These are phyloP conservation scores for Tinea pellionella DNA, from an alignment of 2,888 invertebrate genomes.

Conservation along the genomic window DNA sequence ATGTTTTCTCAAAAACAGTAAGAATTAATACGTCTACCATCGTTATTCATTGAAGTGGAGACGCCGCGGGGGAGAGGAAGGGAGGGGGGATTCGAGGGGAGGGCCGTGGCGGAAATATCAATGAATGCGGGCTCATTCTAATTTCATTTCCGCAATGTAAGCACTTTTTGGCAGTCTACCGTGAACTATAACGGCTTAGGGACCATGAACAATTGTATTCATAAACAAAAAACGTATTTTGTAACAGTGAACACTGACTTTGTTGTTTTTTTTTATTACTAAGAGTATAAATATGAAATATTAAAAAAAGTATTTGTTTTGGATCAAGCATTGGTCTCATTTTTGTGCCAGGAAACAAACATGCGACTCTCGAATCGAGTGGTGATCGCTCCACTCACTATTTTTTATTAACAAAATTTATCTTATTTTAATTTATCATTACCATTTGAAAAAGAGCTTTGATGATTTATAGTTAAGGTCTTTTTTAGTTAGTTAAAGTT, in stretches of 20 bases:
- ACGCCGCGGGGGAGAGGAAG: slow-evolving; percentile 7
- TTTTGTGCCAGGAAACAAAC: no score
- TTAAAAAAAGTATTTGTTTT: no score
- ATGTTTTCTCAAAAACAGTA: neutral
- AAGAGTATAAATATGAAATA: no score
- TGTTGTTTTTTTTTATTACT: no score
- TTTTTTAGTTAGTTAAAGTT: no score
- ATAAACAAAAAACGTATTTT: neutral
- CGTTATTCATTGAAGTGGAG: neutral
- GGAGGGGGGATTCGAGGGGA: slow-evolving; percentile 18
- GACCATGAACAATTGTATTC: neutral
- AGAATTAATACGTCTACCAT: neutral
- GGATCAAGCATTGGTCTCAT: no score
- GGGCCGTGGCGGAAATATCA: slow-evolving; percentile 40
- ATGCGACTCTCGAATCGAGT: no score
- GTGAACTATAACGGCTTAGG: neutral
- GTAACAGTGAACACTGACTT: neutral
- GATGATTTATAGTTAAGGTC: no score
- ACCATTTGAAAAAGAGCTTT: no score
- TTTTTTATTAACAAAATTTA: no score
- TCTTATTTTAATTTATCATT: no score
- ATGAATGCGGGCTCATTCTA: slow-evolving; percentile 49
- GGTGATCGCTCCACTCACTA: no score
- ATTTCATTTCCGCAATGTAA: slow-evolving; percentile 37
- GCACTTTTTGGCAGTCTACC: slow-evolving; percentile 5